Conservation (phyloP, 2,888 invertebrate genomes). For the Phengaris arion region DNA sequence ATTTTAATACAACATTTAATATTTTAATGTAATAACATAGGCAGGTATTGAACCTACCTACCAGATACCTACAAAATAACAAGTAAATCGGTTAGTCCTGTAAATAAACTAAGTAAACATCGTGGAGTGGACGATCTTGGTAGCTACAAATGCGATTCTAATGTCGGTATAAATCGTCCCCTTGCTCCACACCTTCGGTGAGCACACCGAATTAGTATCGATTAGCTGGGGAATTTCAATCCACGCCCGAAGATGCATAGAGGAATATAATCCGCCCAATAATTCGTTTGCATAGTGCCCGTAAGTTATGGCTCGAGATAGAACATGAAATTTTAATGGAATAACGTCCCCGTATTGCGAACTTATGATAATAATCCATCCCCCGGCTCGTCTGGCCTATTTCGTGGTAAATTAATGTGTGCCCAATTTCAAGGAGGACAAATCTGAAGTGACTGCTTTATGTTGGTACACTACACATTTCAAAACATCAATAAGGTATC, state of each 20-base stretch:
- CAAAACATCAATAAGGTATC: no score
- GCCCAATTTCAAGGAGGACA: not conserved
- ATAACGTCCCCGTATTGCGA: not conserved
- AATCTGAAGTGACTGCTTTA: not conserved
- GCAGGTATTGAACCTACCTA: no score
- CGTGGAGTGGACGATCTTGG: constrained; percentile 10
- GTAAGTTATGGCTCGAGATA: constrained; percentile 14
- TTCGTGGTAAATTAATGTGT: constrained; percentile 14
- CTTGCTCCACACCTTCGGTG: constrained; percentile 48
- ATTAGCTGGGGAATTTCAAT: constrained; percentile 63
- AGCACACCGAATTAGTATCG: constrained; percentile 66
- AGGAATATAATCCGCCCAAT: constrained; percentile 27
- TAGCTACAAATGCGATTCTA: constrained; percentile 56
- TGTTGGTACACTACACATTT: no score
- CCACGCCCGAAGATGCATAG: constrained; percentile 37
- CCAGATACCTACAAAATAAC: constrained; percentile 6
- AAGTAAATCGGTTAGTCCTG: constrained; percentile 34
- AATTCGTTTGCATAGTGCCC: constrained; percentile 23
- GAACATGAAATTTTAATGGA: constrained; percentile 27
- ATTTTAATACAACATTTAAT: no score
- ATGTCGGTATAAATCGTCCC: constrained; percentile 66
- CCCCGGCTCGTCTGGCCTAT: constrained; percentile 3
- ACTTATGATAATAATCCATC: constrained; percentile 23
- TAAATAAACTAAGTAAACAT: constrained; percentile 34
- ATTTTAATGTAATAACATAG: no score